These are phyloP conservation scores for Hermetia illucens DNA, from an alignment of 1,140 invertebrate genomes.

Conservation along the genomic window DNA sequence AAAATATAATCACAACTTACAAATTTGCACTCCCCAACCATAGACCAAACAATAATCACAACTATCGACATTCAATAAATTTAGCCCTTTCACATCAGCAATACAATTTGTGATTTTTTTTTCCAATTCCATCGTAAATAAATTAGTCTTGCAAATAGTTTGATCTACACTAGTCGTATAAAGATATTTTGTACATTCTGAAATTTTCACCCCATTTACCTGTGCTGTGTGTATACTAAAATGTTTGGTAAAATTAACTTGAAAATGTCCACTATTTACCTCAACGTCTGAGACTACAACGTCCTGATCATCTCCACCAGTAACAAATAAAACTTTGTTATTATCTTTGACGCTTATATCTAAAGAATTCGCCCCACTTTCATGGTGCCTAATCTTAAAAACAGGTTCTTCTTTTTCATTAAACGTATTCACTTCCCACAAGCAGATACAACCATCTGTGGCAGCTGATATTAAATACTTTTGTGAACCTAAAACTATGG, in stretches of 20 bases:
- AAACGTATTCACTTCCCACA: conserved; percentile 8
- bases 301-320: conserved; percentile 24
- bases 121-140: conserved; percentile 1
- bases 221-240: conserved; percentile 8
- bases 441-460: conserved; percentile 18
- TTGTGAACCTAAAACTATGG: conserved; percentile 1
- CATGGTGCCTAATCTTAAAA: conserved; percentile 15
- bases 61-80: not conserved
- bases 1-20: too few species aligned
- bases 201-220: conserved; percentile 8
- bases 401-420: conserved; percentile 4
- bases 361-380: conserved; percentile 19
- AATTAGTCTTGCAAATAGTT: conserved; percentile 7
- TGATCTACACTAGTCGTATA: conserved; percentile 11
- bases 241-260: not conserved
- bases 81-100: conserved; percentile 11
- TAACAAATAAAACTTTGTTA: conserved; percentile 13
- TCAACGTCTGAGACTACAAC: conserved; percentile 11
- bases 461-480: conserved; percentile 12
- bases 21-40: conserved; percentile 10
- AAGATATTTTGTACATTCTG: not conserved
- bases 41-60: conserved; percentile 3
- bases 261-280: not conserved
- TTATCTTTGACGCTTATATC: conserved; percentile 6
- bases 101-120: conserved; percentile 5